Evolutionary conservation across 2,888 invertebrate species (phyloP), one percentile per base, ranked within the genome.

Genomic region (Malthinus flaveolus): DNA sequence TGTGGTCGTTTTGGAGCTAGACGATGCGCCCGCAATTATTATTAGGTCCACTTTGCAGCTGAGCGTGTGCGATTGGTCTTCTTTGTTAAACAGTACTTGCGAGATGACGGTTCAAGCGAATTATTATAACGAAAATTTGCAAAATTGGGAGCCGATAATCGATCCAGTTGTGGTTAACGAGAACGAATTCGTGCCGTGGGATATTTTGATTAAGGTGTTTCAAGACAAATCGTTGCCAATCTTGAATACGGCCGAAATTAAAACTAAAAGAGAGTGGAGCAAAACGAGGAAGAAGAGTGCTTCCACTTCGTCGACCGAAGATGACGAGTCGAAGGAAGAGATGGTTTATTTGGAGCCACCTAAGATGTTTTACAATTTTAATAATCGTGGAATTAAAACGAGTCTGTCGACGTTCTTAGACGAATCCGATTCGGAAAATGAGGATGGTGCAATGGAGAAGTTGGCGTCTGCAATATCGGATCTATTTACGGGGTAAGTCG

Each of bases 81-180:
- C 82, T 15, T 59, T 77, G 10, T 51, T 78, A 23, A 78, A 77
- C 52, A 75, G 74, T 46, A 77, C 73, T 3, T 73, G 77, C 0
- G 78, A 80, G 1, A 52, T 83, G 1, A 78, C 81, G 1, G 50
- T 82, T 4, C 80, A 80, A 56, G 83, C 83, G 0, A 79, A 79
- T 66, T 79, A 77, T 62, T 79, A 75, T 62, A 78, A 78, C 59
- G 78, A 78, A 52, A 68, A 65, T 54, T 60, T 73, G 31, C 78
- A 78, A 66, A 69, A 83, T 7, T 95, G 95, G 95, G 94, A 95
- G 72, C 94, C 94, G 0, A 75, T 95, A 1, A 75, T 93, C 1
- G 93, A 93, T 68, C 90, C 92, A 0, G 84, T 87, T 0, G 83
- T 87, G 0, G 81, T 85, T 37, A 82, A 83, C 32, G 88, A 89